Percentiles rank a stretch among this genome's conserved stretches.
Conservation (phyloP, 2,113 vertebrate genomes). For the Cyphomyrus discorhynchus region DNA sequence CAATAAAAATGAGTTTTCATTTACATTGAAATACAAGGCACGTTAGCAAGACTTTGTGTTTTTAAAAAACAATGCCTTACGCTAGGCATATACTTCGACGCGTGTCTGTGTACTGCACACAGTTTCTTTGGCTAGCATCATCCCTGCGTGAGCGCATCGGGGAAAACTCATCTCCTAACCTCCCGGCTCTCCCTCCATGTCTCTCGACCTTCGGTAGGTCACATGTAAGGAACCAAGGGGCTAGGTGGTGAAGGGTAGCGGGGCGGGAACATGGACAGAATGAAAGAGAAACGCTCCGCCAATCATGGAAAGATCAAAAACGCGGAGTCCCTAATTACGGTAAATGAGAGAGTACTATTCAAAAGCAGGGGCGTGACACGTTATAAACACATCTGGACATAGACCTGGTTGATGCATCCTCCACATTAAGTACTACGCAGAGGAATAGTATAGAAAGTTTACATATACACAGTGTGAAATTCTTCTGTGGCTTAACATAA, state of each 20-base stretch:
- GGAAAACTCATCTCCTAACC: not conserved
- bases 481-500: conserved; percentile 10
- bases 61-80: not conserved
- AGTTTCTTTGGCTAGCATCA: not conserved
- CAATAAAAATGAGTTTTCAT: conserved; percentile 23
- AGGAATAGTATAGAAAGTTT: not conserved
- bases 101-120: not conserved
- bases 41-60: conserved; percentile 30
- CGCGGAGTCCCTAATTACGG: not conserved
- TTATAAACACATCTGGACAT: not conserved
- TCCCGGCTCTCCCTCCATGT: not conserved
- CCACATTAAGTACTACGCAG: not conserved
- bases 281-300: not conserved
- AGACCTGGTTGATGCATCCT: not conserved
- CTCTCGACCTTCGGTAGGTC: not conserved
- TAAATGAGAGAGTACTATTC: not conserved
- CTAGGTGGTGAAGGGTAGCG: not conserved
- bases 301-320: not conserved
- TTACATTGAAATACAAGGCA: conserved; percentile 44
- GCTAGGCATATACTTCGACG: not conserved
- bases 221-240: not conserved
- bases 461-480: not conserved
- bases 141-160: not conserved
- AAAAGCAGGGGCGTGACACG: not conserved
- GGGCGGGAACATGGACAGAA: not conserved